Evolutionary conservation across 1,140 invertebrate genomes (phyloP).

Genomic region (Euura saliciscinereae): DNA sequence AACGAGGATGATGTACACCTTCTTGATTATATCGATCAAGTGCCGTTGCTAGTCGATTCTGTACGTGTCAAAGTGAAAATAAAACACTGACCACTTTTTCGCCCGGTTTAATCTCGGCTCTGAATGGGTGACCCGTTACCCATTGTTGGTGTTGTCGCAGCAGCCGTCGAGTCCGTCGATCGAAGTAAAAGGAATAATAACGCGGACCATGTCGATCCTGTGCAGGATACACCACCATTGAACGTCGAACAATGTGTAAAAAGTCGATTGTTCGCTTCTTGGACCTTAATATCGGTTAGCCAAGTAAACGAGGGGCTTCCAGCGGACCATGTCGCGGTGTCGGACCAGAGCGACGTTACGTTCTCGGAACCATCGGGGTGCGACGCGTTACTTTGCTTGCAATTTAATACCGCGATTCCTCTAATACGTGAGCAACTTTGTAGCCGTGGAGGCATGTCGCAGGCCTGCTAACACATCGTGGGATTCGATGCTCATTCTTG

Average conservation of each 20-base stretch:
- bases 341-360: too few species aligned
- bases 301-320: background rate
- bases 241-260: background rate
- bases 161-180: background rate
- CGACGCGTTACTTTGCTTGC: background rate
- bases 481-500: conserved; percentile 33
- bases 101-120: background rate
- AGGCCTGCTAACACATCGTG: background rate
- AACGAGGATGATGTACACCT: background rate
- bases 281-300: background rate
- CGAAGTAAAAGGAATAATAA: too few species aligned
- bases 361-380: too few species aligned
- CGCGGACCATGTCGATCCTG: background rate
- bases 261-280: background rate
- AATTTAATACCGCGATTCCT: background rate
- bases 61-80: background rate
- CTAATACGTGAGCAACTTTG: background rate
- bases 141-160: background rate
- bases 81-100: background rate
- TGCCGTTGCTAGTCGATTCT: background rate
- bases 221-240: background rate
- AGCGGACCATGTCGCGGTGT: background rate
- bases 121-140: background rate
- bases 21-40: background rate
- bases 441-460: background rate